These are phyloP conservation scores for Erethizon dorsatum DNA, from an alignment of 2,797 vertebrate species.

Conservation along the genomic window DNA sequence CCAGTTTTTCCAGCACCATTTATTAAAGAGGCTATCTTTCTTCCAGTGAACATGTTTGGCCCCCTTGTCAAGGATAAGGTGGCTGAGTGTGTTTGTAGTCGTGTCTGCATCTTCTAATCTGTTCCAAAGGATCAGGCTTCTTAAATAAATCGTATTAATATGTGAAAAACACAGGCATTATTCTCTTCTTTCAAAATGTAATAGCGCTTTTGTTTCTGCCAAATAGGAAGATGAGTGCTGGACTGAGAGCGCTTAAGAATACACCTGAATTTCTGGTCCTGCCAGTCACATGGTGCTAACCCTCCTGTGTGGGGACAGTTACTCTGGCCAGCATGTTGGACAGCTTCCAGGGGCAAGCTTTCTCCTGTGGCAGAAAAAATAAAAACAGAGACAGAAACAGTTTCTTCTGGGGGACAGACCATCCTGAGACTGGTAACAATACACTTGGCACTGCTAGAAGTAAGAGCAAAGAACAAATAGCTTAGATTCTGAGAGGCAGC, in stretches of 20 bases:
- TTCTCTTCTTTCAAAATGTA: constrained; percentile 76
- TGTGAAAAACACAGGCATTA: constrained; percentile 80
- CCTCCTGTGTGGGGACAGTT: neutral
- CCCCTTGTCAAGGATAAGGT: too few species aligned
- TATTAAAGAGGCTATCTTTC: too few species aligned
- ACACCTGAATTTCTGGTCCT: neutral
- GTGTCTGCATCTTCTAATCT: too few species aligned
- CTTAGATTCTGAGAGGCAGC: neutral
- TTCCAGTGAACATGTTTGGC: too few species aligned
- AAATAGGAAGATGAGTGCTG: constrained; percentile 48
- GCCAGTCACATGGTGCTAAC: neutral
- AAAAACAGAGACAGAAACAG: neutral
- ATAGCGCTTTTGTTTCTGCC: constrained; percentile 74
- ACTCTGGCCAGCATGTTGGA: neutral
- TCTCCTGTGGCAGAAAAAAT: neutral
- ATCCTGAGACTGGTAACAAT: neutral
- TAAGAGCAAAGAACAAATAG: neutral
- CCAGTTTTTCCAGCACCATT: too few species aligned
- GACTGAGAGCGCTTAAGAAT: neutral
- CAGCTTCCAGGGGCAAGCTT: neutral
- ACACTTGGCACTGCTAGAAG: too few species aligned
- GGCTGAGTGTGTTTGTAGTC: too few species aligned
- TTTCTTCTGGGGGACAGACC: constrained; percentile 29
- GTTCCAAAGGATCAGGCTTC: too few species aligned
- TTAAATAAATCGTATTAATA: constrained; percentile 85